phyloP scores from a whole-genome alignment of 2,113 vertebrate species.

The Mormyrus lacerda region DNA sequence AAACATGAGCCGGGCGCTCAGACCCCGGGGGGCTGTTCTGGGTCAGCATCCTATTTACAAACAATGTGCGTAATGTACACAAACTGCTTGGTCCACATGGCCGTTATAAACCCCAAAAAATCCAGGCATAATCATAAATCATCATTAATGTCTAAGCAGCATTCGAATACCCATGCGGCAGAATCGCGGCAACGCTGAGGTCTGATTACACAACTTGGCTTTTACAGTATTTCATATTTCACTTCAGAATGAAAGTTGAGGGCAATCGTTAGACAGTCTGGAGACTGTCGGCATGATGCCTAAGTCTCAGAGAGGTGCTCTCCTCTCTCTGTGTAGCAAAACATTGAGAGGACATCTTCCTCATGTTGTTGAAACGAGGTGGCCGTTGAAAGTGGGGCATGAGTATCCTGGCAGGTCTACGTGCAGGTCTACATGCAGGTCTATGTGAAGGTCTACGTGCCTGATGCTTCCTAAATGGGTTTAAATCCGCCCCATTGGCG shows the following conservation, averaged over 20 bases:
- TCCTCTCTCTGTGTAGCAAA: neutral
- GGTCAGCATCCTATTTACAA: neutral
- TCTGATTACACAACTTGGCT: neutral
- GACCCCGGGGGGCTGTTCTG: neutral
- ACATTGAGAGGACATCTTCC: neutral
- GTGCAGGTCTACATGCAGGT: too few relatives aligned
- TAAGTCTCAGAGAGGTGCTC: neutral
- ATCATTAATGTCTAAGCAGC: neutral
- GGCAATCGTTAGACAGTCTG: neutral
- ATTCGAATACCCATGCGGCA: neutral
- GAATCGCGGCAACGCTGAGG: neutral
- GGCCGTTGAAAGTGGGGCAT: neutral
- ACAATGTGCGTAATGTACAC: neutral
- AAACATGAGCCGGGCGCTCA: neutral
- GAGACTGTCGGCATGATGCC: neutral
- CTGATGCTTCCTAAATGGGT: neutral
- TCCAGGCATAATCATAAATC: neutral
- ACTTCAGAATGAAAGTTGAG: too few relatives aligned
- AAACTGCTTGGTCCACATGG: neutral
- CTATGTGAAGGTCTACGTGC: neutral
- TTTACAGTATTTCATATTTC: neutral
- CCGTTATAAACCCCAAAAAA: neutral
- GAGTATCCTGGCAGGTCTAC: neutral
- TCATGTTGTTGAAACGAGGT: neutral
- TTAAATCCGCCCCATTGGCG: too few relatives aligned